phyloP scores from a whole-genome alignment of 2,797 vertebrate species.

The Rhinichthys osculus region DNA sequence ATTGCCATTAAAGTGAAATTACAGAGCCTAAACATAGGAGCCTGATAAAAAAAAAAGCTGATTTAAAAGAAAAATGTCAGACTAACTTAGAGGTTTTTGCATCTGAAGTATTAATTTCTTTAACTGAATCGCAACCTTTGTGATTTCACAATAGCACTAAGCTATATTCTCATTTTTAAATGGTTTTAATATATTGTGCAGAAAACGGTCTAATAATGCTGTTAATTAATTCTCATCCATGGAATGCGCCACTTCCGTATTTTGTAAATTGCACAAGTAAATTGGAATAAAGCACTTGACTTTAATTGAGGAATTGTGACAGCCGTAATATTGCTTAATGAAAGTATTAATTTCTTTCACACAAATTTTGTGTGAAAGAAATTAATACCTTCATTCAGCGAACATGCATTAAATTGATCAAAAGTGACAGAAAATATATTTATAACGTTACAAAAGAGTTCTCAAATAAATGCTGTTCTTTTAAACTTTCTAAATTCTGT shows the following conservation, averaged over 20 bases:
- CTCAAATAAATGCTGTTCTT: not conserved
- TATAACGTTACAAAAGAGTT: not conserved
- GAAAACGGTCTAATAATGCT: not conserved
- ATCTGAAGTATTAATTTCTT: not conserved
- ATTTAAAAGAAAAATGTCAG: not conserved
- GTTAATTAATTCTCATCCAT: not conserved
- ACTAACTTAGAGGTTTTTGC: not conserved
- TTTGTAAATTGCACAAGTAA: not conserved
- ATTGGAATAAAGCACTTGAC: not conserved
- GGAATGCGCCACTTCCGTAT: not conserved
- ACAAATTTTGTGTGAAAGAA: not conserved
- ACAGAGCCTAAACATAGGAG: not conserved
- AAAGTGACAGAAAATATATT: not conserved
- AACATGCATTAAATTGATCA: not conserved
- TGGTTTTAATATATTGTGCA: not conserved
- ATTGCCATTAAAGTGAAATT: not conserved
- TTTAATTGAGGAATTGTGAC: not conserved
- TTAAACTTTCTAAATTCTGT: not conserved
- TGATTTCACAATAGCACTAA: not conserved
- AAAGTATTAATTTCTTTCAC: not conserved
- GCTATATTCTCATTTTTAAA: not conserved
- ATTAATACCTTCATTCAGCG: not conserved
- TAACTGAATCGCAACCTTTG: not conserved
- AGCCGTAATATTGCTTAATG: not conserved
- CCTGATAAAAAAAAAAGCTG: not conserved